Base-by-base conservation (phyloP, 1,140 invertebrate species). In the Pseudomyrmex cubaensis region DNA sequence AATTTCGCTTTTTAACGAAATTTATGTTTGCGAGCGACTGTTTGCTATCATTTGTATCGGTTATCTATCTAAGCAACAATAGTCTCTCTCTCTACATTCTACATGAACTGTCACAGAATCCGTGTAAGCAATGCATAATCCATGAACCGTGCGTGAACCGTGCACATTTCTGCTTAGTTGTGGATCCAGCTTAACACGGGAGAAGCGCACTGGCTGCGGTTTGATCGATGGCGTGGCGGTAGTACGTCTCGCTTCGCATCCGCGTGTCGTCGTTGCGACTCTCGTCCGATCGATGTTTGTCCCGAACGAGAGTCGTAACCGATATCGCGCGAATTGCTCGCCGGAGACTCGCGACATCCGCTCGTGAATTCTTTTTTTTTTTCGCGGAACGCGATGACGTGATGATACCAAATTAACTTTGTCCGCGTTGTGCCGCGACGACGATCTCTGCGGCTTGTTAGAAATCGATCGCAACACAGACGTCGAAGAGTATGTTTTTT, bases 141-240 rank as follows among this genome's bases (percentile, higher is more conserved):
- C 66, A 70, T 72, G 66, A 70, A 80, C 76, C 76, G 66, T 80
- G 76, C 76, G 56, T 80, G 76, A 80, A 48, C 66, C 20, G 22
- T 48, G 35, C 76, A 72, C 66, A 59, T 46, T 78, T 69, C 64
- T 70, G 54, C 44, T 70, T 46, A 35, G 44, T 61, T 48, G 54
- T 72, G 76, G 54, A 70, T 70, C 54, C 25, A 50, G 66, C 76
- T 78, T 78, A 78, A 78, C 44, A 44, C 54, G 12, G 20, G 66
- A 20, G 76, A 57, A 35, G 76, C 64, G 15, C 20, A 48, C 44
- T 22, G 35, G 52, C 63, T 59, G 76, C 76, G 54, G 76, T 72
- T 72, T 80, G 76, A 80, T 80, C 76, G 76, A 80, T 72, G 66
- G 15, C 59, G 70, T 44, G 10, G 57, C 66, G 35, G 35, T 35